phyloP scores from a whole-genome alignment of 2,113 vertebrate genomes.

The Catharus bicknelli region DNA sequence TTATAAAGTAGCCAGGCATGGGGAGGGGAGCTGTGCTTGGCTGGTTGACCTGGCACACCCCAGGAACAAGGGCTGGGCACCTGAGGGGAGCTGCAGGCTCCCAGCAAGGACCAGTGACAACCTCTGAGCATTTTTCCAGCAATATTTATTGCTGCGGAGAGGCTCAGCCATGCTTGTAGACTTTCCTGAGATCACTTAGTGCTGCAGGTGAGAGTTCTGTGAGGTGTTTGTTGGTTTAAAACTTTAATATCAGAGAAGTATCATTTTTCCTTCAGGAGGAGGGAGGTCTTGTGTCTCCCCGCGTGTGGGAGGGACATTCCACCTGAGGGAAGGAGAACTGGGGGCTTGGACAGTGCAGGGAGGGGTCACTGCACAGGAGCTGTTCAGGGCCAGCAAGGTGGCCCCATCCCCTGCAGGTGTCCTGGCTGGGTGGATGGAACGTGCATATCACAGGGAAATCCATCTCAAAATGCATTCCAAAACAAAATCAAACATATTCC shows the following conservation, averaged over 20 bases:
- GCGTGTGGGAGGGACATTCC: not conserved
- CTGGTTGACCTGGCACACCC: not conserved
- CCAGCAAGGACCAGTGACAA: not conserved
- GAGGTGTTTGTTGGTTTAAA: not conserved
- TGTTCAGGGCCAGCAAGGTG: not conserved
- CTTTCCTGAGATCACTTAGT: not conserved
- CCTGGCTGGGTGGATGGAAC: not conserved
- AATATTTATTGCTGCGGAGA: not conserved
- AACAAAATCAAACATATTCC: not conserved
- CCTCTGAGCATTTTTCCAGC: not conserved
- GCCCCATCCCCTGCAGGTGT: not conserved
- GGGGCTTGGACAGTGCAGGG: not conserved
- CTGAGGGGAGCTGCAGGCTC: not conserved
- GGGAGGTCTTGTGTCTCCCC: not conserved
- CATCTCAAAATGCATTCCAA: slow-evolving; percentile 26
- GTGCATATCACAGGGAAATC: not conserved
- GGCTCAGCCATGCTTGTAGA: not conserved
- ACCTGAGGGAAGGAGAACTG: not conserved
- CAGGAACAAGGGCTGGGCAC: not conserved
- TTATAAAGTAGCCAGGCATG: not conserved
- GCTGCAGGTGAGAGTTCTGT: not conserved
- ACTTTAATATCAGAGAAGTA: not conserved
- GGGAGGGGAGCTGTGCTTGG: not conserved
- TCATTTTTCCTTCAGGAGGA: not conserved
- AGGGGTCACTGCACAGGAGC: not conserved